Evolutionary conservation across 2,888 invertebrate genomes (phyloP).

Genomic region (Trachelus troglodyta): DNA sequence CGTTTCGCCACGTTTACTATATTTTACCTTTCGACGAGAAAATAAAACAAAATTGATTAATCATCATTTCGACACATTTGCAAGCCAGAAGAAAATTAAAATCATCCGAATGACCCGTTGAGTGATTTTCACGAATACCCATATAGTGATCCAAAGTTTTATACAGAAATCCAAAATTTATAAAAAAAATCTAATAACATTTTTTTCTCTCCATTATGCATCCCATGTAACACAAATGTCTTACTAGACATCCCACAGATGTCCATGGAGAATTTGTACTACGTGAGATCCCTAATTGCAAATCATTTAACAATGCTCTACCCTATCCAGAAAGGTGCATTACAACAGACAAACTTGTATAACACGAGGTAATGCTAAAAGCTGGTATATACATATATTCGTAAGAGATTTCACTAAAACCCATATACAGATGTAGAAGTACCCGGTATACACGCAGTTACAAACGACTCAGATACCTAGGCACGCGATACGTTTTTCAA

Average conservation of each 20-base stretch:
- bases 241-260: not conserved
- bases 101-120: not conserved
- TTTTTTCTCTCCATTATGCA: not conserved
- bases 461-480: not conserved
- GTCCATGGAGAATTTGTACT: not conserved
- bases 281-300: not conserved
- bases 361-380: not conserved
- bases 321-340: not conserved
- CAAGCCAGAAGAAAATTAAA: not conserved
- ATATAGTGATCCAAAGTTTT: not conserved
- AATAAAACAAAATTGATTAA: not conserved
- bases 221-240: not conserved
- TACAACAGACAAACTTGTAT: not conserved
- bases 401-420: not conserved
- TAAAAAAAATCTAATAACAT: not conserved
- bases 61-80: not conserved
- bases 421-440: not conserved
- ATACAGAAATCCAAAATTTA: not conserved
- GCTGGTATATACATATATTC: not conserved
- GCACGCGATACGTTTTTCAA: conserved; percentile 13
- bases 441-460: not conserved
- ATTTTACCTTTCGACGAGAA: not conserved
- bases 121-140: not conserved
- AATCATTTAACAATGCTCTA: not conserved
- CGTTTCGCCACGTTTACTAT: not conserved